A percentile compares a stretch with the other conserved stretches of the same genome.
Conservation (phyloP, 2,888 invertebrate genomes). For the Ernsta delagoae region DNA sequence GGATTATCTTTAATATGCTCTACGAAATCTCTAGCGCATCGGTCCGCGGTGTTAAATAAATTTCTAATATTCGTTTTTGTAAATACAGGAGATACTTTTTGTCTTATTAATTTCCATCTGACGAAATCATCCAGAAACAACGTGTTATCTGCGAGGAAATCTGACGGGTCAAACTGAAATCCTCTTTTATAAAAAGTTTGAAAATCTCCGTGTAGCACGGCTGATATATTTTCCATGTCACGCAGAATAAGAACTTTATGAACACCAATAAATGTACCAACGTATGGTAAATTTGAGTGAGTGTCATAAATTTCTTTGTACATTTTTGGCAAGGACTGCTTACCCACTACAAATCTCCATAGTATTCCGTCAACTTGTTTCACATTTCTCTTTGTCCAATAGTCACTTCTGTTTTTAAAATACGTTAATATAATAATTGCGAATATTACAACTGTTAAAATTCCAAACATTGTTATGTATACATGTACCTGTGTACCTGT, state of each 20-base stretch:
- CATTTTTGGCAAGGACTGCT: slow-evolving; percentile 39
- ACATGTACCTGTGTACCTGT: too few species aligned
- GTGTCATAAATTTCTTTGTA: slow-evolving; percentile 39
- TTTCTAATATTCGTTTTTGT: slow-evolving; percentile 65
- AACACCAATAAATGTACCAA: slow-evolving; percentile 38
- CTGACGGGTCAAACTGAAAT: too few species aligned
- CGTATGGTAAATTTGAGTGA: slow-evolving; percentile 31
- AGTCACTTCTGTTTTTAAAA: too few species aligned
- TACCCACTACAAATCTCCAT: slow-evolving; percentile 36
- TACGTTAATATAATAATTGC: too few species aligned
- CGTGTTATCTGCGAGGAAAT: slow-evolving; percentile 57
- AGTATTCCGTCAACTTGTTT: slow-evolving; percentile 39
- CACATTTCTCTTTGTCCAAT: slow-evolving; percentile 41
- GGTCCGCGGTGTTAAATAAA: slow-evolving; percentile 67
- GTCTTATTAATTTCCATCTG: slow-evolving; percentile 67
- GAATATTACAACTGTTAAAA: too few species aligned
- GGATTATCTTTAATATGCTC: slow-evolving; percentile 51
- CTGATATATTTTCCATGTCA: slow-evolving; percentile 54
- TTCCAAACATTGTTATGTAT: too few species aligned
- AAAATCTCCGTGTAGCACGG: too few species aligned
- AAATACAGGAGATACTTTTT: slow-evolving; percentile 66
- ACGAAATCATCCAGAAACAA: slow-evolving; percentile 56
- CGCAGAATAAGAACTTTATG: slow-evolving; percentile 51
- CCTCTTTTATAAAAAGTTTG: too few species aligned
- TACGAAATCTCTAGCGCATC: slow-evolving; percentile 60